These are phyloP conservation scores for Pantherophis guttatus DNA, from an alignment of 2,113 vertebrate genomes.

Conservation along the genomic window DNA sequence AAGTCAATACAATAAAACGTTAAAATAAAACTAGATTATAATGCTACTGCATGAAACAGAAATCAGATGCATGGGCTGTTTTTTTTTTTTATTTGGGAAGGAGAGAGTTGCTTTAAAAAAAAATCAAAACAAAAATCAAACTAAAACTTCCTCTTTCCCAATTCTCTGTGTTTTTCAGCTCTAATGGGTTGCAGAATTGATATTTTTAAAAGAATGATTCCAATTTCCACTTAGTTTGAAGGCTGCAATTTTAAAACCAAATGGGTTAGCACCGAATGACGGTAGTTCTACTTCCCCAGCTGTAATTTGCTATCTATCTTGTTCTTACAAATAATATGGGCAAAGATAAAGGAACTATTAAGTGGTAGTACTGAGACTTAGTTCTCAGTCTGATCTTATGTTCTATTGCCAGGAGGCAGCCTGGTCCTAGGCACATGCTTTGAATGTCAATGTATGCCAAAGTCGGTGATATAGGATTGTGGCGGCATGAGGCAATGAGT, in stretches of 20 bases:
- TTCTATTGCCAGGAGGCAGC: not conserved
- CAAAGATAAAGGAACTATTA: not conserved
- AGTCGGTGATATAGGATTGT: not conserved
- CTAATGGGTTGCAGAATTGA: not conserved
- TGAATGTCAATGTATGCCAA: not conserved
- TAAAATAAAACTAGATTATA: not conserved
- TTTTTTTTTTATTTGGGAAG: not conserved
- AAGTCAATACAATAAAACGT: not conserved
- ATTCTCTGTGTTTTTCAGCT: not conserved
- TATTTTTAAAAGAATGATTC: not conserved
- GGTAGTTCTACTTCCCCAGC: not conserved
- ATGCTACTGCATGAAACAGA: not conserved
- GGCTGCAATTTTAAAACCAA: slow-evolving; percentile 8
- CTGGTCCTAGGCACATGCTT: not conserved
- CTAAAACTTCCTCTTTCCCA: not conserved
- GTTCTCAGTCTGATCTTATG: not conserved
- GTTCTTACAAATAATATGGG: not conserved
- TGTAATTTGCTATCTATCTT: not conserved
- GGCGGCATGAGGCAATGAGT: not conserved
- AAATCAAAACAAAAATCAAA: not conserved
- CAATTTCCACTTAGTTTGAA: not conserved
- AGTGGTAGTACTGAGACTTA: not conserved
- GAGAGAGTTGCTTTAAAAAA: not conserved
- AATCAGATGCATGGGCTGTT: not conserved
- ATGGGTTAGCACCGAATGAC: not conserved